Evolutionary conservation across 1,140 invertebrate genomes (phyloP), one percentile per base, ranked within the genome.

Genomic region (Geopemphigus sp.): DNA sequence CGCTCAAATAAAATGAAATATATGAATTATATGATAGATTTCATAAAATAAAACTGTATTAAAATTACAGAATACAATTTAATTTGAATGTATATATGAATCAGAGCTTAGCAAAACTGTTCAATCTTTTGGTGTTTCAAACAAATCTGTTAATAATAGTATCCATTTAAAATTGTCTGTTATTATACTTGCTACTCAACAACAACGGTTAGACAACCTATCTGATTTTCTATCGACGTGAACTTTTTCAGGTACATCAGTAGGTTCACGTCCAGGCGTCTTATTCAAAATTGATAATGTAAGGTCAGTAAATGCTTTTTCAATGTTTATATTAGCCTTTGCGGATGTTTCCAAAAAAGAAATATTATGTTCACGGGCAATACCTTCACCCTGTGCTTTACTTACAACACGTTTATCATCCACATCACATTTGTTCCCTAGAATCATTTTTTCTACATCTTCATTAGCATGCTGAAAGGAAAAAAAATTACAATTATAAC

Each of bases 401-500:
- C 90, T 92, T 81, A 99, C 96, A 84, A 95, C 92, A 87, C 98
- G 90, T 87, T 96, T 97, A 84, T 97, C 95, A 85, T 97, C 94
- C 93, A 99, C 97, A 89, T 99, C 98, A 91, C 96, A 98, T 89
- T 99, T 99, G 86, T 99, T 99, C 74, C 98, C 98, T 83, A 99
- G 88, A 84, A 99, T 96, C 97, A 99, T 99, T 87, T 98, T 99
- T 84, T 98, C 97, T 74, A 99, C 98, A 90, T 99, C 97, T 88
- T 98, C 97, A 89, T 97, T 98, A 26, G 97, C 98, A 89, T 99
- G 97, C 94, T 97, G 84, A 76, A 82, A 80, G 82, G 57, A 80
- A 81, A 80, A 61, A 63, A 47, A 53, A 72, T 26, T 74, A 66
- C 39, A 24, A 29, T 53, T 81, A 12, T 50, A 56, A 14, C 19